These are phyloP conservation scores for Sebastes oblongus DNA, from an alignment of 2,797 vertebrate genomes.

Conservation along the genomic window DNA sequence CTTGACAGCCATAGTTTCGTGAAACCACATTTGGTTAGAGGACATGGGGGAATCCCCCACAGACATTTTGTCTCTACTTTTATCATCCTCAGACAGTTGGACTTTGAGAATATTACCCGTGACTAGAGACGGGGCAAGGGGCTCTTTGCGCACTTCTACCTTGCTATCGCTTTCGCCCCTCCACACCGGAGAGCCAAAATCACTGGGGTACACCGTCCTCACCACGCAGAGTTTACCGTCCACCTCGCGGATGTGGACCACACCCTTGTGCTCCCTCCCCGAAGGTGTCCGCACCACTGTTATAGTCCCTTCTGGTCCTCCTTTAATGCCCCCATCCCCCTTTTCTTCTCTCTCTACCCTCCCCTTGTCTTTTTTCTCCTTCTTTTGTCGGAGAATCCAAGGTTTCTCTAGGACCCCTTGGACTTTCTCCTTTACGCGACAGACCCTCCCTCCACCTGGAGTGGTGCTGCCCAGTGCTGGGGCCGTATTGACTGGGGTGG, in stretches of 20 bases:
- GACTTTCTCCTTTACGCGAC: conserved; percentile 76
- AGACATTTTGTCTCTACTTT: background rate
- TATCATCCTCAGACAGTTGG: conserved; percentile 48
- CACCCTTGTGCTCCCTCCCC: conserved; percentile 71
- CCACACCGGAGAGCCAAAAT: conserved; percentile 80
- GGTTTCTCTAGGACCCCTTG: conserved; percentile 83
- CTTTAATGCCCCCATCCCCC: background rate
- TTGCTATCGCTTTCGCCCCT: conserved; percentile 43
- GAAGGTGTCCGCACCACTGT: conserved; percentile 4
- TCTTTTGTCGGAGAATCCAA: conserved; percentile 72
- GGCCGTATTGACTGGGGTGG: conserved; percentile 53
- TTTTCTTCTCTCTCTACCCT: conserved; percentile 9
- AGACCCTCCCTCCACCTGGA: conserved; percentile 82
- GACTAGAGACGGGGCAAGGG: conserved; percentile 42
- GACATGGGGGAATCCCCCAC: background rate
- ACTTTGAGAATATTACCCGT: conserved; percentile 69
- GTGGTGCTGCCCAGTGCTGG: conserved; percentile 71
- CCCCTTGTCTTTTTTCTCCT: conserved; percentile 44
- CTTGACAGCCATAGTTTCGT: conserved; percentile 7
- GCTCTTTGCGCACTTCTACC: conserved; percentile 65
- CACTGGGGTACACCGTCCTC: conserved; percentile 82
- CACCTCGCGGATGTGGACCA: conserved; percentile 83
- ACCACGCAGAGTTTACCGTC: conserved; percentile 84
- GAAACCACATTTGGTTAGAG: background rate
- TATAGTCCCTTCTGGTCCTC: background rate